Percentiles rank a stretch among this genome's conserved stretches.
These are phyloP conservation scores for Clarias platycephalus DNA, from an alignment of 2,797 vertebrate species.

Conservation along the genomic window DNA sequence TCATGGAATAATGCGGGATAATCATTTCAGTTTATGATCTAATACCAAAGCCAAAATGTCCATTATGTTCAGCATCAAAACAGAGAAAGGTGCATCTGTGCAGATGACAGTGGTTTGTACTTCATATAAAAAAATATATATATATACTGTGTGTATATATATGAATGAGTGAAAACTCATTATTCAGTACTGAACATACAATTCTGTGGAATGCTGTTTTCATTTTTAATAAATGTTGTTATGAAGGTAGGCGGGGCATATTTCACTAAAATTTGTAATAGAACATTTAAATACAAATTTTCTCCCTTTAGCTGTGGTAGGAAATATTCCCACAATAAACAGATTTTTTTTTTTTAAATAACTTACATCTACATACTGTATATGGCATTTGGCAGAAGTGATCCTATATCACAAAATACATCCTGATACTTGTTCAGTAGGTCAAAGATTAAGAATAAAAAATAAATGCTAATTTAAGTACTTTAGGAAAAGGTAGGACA, in stretches of 20 bases:
- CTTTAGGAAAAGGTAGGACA: no score
- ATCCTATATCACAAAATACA: no score
- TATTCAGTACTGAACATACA: background rate
- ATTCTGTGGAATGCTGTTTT: background rate
- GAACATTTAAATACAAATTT: background rate
- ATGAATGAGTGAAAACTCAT: no score
- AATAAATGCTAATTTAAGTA: no score
- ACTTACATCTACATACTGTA: no score
- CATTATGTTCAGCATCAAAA: background rate
- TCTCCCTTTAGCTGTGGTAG: background rate
- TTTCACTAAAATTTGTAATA: background rate
- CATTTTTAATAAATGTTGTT: background rate
- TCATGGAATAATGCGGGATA: background rate
- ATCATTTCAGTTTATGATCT: background rate
- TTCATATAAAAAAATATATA: no score
- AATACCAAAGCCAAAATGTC: background rate
- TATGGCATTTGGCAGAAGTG: no score
- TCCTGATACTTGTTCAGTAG: no score
- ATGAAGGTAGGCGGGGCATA: background rate
- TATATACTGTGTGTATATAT: no score
- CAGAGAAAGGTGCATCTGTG: background rate
- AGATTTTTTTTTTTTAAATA: no score
- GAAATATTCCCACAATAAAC: background rate
- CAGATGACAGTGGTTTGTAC: background rate
- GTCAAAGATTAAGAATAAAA: no score